A percentile compares a stretch with the other conserved stretches of the same genome.
Conservation (phyloP, 1,140 invertebrate genomes). For the Cephus cinctus region DNA sequence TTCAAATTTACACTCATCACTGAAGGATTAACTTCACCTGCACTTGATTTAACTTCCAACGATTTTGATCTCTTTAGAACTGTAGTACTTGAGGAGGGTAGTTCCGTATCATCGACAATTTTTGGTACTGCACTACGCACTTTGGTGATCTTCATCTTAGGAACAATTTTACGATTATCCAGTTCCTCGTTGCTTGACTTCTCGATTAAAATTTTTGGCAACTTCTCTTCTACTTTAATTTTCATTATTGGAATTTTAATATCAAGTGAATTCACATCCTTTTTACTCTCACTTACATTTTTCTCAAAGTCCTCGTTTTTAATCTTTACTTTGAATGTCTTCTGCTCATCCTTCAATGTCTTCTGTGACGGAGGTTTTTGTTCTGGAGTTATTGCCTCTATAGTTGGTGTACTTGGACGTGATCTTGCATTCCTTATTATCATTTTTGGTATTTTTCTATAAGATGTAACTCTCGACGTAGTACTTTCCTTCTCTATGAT, state of each 20-base stretch:
- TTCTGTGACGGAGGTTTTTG: slow-evolving; percentile 17
- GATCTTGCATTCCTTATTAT: slow-evolving; percentile 49
- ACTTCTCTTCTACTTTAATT: slow-evolving; percentile 46
- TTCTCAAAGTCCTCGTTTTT: slow-evolving; percentile 31
- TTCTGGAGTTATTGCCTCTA: slow-evolving; percentile 36
- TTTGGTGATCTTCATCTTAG: slow-evolving; percentile 46
- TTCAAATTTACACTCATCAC: no score
- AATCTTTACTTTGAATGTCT: slow-evolving; percentile 25
- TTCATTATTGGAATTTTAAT: slow-evolving; percentile 49
- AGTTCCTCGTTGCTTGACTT: slow-evolving; percentile 24
- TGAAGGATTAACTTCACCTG: no score
- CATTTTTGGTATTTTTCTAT: slow-evolving; percentile 54
- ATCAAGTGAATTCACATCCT: slow-evolving; percentile 16
- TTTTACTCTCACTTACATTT: slow-evolving; percentile 21
- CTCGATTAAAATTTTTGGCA: slow-evolving; percentile 37
- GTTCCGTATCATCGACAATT: neutral
- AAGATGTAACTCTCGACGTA: no score
- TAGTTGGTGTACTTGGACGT: slow-evolving; percentile 43
- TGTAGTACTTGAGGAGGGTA: neutral
- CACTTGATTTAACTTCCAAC: no score
- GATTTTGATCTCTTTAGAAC: no score
- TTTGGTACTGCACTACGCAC: neutral
- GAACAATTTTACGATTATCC: slow-evolving; percentile 31
- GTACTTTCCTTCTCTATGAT: no score
- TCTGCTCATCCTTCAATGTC: slow-evolving; percentile 22